Percentiles rank a stretch among this genome's conserved stretches.
These are phyloP conservation scores for Alosa alosa DNA, from an alignment of 2,113 vertebrate species.

Conservation along the genomic window DNA sequence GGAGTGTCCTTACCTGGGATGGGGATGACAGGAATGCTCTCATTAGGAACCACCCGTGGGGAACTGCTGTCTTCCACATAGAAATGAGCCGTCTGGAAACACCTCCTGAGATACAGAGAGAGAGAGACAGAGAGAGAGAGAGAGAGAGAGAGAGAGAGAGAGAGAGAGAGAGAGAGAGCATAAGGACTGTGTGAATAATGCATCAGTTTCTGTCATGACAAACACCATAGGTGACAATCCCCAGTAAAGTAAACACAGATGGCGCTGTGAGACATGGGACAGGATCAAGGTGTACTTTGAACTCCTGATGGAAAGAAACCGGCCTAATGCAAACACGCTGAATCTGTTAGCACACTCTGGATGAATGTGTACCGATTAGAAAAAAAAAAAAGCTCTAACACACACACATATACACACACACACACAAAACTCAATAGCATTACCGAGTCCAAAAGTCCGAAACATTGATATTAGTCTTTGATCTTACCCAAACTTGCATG, in stretches of 20 bases:
- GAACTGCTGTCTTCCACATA: conserved; percentile 92
- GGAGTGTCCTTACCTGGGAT: conserved; percentile 82
- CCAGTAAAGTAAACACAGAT: conserved; percentile 46
- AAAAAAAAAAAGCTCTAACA: neutral
- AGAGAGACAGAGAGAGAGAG: conserved; percentile 26
- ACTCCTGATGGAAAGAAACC: conserved; percentile 27
- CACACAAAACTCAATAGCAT: neutral
- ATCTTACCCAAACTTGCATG: neutral
- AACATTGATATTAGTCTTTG: neutral
- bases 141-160: conserved; percentile 15
- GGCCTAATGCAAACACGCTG: conserved; percentile 28
- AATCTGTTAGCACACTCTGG: conserved; percentile 22
- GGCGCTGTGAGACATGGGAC: conserved; percentile 8
- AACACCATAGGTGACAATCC: conserved; percentile 33
- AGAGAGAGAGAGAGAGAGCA: conserved; percentile 9
- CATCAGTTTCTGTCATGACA: conserved; percentile 1
- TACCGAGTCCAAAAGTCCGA: neutral
- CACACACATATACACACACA: neutral
- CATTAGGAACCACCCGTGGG: conserved; percentile 86
- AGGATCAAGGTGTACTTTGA: conserved; percentile 48
- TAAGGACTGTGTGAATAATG: conserved; percentile 17
- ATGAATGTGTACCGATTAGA: conserved; percentile 2
- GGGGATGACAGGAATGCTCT: conserved; percentile 84
- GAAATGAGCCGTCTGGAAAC: conserved; percentile 94
- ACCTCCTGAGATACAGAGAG: conserved; percentile 77